A percentile compares a stretch with the other conserved stretches of the same genome.
phyloP scores from a whole-genome alignment of 2,888 invertebrate species.

The Microplitis deprimator region DNA sequence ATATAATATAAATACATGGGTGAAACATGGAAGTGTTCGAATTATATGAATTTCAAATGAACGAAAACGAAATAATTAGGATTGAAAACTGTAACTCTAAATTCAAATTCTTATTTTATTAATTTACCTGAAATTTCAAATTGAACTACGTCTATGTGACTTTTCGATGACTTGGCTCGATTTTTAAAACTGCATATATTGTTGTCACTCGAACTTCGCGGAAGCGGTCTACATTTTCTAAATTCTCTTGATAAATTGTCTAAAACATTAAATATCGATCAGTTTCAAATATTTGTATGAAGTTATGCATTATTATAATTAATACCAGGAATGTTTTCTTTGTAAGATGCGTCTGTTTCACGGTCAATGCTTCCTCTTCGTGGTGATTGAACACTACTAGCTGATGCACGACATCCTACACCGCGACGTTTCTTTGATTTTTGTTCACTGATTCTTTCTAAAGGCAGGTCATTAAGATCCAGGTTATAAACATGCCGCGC shows the following conservation, averaged over 20 bases:
- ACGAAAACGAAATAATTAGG: background rate
- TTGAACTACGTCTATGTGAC: constrained; percentile 59
- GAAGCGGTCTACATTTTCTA: constrained; percentile 65
- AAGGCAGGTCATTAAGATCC: constrained; percentile 89
- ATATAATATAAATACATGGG: constrained; percentile 42
- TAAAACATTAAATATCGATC: constrained; percentile 41
- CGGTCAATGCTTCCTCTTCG: constrained; percentile 66
- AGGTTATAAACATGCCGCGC: constrained; percentile 95
- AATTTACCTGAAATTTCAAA: constrained; percentile 66
- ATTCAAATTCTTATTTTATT: too few species aligned
- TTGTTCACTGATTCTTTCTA: constrained; percentile 85
- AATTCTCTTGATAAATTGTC: constrained; percentile 66
- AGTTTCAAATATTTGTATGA: background rate
- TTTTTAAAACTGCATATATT: constrained; percentile 66
- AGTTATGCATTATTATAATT: background rate
- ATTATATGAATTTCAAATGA: constrained; percentile 36
- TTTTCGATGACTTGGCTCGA: constrained; percentile 61
- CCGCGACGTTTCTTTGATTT: constrained; percentile 81
- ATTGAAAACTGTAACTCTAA: background rate
- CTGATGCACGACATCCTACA: constrained; percentile 66
- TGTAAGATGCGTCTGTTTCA: constrained; percentile 60
- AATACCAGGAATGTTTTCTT: constrained; percentile 66
- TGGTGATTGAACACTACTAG: constrained; percentile 67
- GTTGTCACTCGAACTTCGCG: constrained; percentile 71
- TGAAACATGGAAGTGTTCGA: too few species aligned